Evolutionary conservation across 2,797 vertebrate genomes (phyloP).

Genomic region (Myiotriccus ornatus): DNA sequence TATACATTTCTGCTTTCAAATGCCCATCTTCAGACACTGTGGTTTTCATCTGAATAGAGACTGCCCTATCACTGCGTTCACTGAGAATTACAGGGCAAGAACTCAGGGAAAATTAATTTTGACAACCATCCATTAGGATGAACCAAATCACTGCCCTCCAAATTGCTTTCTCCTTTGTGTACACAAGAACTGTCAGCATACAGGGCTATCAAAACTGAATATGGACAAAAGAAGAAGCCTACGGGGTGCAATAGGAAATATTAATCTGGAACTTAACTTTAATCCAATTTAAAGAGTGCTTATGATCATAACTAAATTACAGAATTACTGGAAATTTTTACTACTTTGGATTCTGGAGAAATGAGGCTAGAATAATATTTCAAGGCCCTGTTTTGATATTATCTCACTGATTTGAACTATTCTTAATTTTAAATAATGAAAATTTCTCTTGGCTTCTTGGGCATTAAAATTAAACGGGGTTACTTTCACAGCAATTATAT

Average conservation of each 20-base stretch:
- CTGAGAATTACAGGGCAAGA: neutral
- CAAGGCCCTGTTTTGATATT: neutral
- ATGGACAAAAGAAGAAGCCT: neutral
- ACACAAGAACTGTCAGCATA: neutral
- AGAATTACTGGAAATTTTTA: neutral
- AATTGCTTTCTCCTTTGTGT: neutral
- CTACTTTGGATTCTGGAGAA: neutral
- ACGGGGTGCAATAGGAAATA: neutral
- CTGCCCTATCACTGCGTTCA: neutral
- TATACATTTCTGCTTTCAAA: neutral
- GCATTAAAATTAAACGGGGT: neutral
- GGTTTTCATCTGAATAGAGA: neutral
- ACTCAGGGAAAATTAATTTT: neutral
- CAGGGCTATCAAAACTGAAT: neutral
- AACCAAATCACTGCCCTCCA: constrained; percentile 2
- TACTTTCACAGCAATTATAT: neutral
- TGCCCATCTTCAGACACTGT: neutral
- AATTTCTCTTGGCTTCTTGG: neutral
- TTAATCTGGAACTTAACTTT: neutral
- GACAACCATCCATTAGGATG: constrained; percentile 14
- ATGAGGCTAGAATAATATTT: neutral
- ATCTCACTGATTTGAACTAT: neutral
- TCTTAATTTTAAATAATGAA: neutral
- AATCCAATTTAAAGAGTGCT: neutral
- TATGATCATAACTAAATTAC: neutral